These are phyloP conservation scores for Abramis brama DNA, from an alignment of 2,113 vertebrate species.

Conservation along the genomic window DNA sequence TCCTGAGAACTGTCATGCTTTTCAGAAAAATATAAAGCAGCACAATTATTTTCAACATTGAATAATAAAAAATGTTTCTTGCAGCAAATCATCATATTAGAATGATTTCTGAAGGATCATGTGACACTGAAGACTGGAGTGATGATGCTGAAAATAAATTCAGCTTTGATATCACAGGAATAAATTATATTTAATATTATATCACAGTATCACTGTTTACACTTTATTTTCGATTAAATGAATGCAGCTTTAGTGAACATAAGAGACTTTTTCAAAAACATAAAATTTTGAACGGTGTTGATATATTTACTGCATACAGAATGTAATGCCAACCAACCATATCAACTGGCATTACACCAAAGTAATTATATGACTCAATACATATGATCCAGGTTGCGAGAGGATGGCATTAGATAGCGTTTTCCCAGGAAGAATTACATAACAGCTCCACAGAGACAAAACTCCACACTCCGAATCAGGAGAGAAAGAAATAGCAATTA, in stretches of 20 bases:
- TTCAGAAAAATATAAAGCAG: not conserved
- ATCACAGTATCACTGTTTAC: too few species aligned
- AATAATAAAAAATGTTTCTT: not conserved
- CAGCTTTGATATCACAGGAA: not conserved
- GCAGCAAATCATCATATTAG: not conserved
- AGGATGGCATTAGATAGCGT: conserved; percentile 14
- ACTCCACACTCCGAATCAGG: not conserved
- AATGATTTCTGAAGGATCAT: not conserved
- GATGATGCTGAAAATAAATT: not conserved
- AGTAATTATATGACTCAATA: conserved; percentile 19
- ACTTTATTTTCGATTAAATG: too few species aligned
- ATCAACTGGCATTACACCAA: not conserved
- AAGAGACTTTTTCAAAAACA: not conserved
- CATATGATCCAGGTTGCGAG: not conserved
- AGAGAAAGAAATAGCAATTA: conserved; percentile 12
- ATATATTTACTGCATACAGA: not conserved
- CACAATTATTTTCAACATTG: not conserved
- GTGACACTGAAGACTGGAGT: not conserved
- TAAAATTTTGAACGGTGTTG: not conserved
- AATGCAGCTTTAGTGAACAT: not conserved
- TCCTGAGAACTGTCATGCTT: not conserved
- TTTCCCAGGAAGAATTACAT: conserved; percentile 28
- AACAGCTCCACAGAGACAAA: conserved; percentile 5
- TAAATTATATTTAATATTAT: too few species aligned
- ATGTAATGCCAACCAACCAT: not conserved